Evolutionary conservation across 2,113 vertebrate species (phyloP).

Genomic region (Vulpes lagopus): DNA sequence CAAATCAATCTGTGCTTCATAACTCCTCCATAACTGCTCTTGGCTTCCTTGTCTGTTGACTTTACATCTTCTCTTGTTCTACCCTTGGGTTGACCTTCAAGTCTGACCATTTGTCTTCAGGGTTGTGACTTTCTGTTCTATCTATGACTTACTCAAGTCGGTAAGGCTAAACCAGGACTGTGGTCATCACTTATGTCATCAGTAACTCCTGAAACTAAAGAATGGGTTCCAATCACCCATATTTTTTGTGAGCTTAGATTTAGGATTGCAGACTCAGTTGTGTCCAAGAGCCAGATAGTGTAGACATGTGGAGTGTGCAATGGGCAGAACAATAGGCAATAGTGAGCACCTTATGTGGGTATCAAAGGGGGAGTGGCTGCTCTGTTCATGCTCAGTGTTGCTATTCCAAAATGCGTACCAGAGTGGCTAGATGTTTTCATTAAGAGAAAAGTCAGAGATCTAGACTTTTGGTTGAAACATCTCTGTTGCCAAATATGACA

Average conservation of each 20-base stretch:
- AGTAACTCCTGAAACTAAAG: background rate
- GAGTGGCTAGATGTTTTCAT: background rate
- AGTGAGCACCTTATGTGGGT: background rate
- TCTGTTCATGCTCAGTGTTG: background rate
- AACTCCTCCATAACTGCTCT: background rate
- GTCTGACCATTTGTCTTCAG: conserved; percentile 49
- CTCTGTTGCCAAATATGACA: background rate
- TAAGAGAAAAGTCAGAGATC: conserved; percentile 11
- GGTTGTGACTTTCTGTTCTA: conserved; percentile 14
- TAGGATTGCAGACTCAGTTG: background rate
- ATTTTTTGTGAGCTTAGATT: background rate
- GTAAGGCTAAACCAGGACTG: background rate
- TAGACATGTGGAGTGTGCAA: background rate
- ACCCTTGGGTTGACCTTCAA: conserved; percentile 60
- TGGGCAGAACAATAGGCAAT: background rate
- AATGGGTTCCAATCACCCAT: background rate
- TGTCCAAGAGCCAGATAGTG: background rate
- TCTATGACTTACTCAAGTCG: background rate
- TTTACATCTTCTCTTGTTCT: conserved; percentile 46
- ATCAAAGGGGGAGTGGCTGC: background rate
- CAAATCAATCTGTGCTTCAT: conserved; percentile 66
- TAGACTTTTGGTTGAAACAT: conserved; percentile 21
- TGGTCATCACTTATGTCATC: background rate
- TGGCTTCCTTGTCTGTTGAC: conserved; percentile 57
- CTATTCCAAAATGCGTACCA: background rate